phyloP scores from a whole-genome alignment of 2,888 invertebrate species.

The Conomelus anceps region DNA sequence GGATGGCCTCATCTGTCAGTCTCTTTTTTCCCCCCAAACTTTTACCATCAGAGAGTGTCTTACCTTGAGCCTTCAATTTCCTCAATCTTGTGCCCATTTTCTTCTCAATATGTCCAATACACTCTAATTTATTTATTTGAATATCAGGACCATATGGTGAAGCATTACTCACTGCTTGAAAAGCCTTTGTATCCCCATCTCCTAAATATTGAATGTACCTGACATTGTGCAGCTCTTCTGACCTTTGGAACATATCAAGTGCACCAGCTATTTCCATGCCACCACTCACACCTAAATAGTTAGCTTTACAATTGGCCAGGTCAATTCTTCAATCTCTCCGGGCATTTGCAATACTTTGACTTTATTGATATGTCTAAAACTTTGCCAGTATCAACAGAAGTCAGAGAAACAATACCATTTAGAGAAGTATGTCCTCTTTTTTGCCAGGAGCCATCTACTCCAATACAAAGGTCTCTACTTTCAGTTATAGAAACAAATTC shows the following conservation, averaged over 20 bases:
- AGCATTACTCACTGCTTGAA: neutral
- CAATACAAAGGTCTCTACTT: neutral
- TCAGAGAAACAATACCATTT: no score
- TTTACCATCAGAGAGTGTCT: neutral
- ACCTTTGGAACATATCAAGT: neutral
- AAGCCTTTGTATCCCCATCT: neutral
- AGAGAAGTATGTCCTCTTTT: no score
- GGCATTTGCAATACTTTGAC: no score
- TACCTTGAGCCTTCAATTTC: neutral
- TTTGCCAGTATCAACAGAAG: no score
- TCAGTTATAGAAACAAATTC: neutral
- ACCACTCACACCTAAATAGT: no score
- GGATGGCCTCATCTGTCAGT: neutral
- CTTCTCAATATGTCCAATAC: neutral
- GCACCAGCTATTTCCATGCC: neutral
- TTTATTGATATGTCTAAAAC: no score
- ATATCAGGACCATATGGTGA: neutral
- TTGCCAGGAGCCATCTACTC: neutral
- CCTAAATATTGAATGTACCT: no score
- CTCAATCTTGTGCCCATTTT: neutral
- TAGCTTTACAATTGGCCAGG: neutral
- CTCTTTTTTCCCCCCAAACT: neutral
- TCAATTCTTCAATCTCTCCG: neutral
- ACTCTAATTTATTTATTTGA: neutral
- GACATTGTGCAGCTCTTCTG: neutral